These are phyloP conservation scores for Platichthys stellatus DNA, from an alignment of 2,113 vertebrate genomes.

Conservation along the genomic window DNA sequence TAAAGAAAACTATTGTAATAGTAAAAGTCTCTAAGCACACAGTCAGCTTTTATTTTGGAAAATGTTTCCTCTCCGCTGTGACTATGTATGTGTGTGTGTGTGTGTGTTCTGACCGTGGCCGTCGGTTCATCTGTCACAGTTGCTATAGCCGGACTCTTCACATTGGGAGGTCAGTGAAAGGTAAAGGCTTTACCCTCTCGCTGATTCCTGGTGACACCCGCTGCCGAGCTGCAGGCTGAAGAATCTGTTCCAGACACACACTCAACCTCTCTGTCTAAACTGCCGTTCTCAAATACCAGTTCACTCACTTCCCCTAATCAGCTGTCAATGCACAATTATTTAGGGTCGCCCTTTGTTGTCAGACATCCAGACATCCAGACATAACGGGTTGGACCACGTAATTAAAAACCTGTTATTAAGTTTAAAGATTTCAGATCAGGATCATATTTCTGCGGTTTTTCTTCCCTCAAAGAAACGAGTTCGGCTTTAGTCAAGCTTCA, in stretches of 20 bases:
- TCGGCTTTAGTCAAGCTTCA: constrained; percentile 62
- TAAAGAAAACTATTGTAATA: not conserved
- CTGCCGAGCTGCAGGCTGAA: constrained; percentile 49
- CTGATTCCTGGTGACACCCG: constrained; percentile 57
- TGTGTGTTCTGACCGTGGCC: not conserved
- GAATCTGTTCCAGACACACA: constrained; percentile 48
- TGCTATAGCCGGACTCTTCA: constrained; percentile 48
- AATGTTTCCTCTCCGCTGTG: constrained; percentile 11
- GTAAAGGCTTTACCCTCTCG: constrained; percentile 61
- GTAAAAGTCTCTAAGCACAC: not conserved
- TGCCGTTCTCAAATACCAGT: constrained; percentile 44
- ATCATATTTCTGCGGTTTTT: constrained; percentile 28
- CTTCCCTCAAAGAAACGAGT: constrained; percentile 39
- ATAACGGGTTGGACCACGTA: too few species aligned
- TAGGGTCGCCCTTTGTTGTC: constrained; percentile 44
- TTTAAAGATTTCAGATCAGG: constrained; percentile 17
- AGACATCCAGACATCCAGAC: constrained; percentile 6
- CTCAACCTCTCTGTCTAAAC: constrained; percentile 40
- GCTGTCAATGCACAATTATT: constrained; percentile 44
- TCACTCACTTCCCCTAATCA: constrained; percentile 36
- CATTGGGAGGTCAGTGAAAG: constrained; percentile 63
- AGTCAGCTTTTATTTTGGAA: not conserved
- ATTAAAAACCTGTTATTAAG: not conserved
- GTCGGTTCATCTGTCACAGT: constrained; percentile 66
- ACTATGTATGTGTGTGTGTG: constrained; percentile 21